Evolutionary conservation across 2,888 invertebrate genomes (phyloP), one percentile per base, ranked within the genome.

Genomic region (Tinea pellionella): DNA sequence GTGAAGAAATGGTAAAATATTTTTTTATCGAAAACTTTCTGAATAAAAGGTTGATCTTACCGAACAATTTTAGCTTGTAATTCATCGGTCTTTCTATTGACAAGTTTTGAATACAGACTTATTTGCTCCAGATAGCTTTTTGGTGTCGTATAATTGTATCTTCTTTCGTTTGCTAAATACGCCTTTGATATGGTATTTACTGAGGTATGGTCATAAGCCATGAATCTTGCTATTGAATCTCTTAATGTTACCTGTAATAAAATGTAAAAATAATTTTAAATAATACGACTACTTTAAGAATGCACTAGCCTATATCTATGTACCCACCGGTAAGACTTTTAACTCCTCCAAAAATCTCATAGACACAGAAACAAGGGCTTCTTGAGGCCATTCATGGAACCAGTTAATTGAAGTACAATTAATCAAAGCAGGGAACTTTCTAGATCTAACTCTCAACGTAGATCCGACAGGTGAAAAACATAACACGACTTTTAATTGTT

Each of bases 381-480:
- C 97, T 83, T 97, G 96, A 1, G 98, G 98, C 98, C 98, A 98
- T 78, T 98, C 98, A 74, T 98, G 98, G 82, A 98, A 98, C 98
- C 98, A 98, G 77, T 98, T 97, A 64, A 98, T 97, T 60, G 95
- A 94, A 6, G 98, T 97, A 69, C 96, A 96, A 80, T 97, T 98
- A 65, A 96, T 96, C 63, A 98, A 91, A 8, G 98, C 97, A 0
- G 98, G 98, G 78, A 98, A 98, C 86, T 98, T 98, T 66, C 98
- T 90, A 19, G 97, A 94, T 64, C 98, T 89, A 30, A 98, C 94
- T 69, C 98, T 89, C 61, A 98, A 89, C 1, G 97, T 97, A 12
- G 95, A 95, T 11, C 98, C 98, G 53, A 98, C 98, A 0, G 98
- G 98, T 9, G 98, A 98, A 80, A 98, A 98, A 75, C 98, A 98